A percentile compares a stretch with the other conserved stretches of the same genome.
Evolutionary conservation across 2,797 vertebrate species (phyloP).

Genomic region (Acipenser oxyrinchus): DNA sequence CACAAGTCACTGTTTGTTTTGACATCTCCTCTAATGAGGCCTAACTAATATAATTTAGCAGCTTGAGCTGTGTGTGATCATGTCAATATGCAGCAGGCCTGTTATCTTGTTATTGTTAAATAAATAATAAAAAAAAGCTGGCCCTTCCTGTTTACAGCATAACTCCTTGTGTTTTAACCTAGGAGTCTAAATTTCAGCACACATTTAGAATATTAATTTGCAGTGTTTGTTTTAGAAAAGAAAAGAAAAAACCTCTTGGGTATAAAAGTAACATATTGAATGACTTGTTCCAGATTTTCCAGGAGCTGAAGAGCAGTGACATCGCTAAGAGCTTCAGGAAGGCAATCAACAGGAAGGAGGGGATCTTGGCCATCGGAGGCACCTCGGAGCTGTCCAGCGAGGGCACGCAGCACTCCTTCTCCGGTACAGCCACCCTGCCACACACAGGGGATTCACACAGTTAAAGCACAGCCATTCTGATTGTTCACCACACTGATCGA

Average conservation of each 20-base stretch:
- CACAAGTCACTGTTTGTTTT: conserved; percentile 12
- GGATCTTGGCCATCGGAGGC: conserved; percentile 90
- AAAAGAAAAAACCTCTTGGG: background rate
- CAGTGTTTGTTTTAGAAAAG: conserved; percentile 26
- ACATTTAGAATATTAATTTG: background rate
- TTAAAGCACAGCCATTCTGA: too few species aligned
- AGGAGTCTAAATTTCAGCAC: too few species aligned
- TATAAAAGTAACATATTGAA: too few species aligned
- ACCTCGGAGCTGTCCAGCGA: conserved; percentile 87
- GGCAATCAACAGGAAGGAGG: conserved; percentile 90
- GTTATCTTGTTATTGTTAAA: too few species aligned
- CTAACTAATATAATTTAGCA: background rate
- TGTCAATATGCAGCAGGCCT: background rate
- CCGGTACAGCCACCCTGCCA: conserved; percentile 55
- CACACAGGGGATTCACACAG: too few species aligned
- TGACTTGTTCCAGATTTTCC: conserved; percentile 66
- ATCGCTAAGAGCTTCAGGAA: conserved; percentile 88
- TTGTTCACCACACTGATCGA: too few species aligned
- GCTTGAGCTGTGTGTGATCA: background rate
- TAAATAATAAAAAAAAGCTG: too few species aligned
- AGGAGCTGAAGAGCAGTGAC: conserved; percentile 82
- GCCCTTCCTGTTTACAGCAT: too few species aligned
- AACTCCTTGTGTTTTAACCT: too few species aligned
- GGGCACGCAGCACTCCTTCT: conserved; percentile 92
- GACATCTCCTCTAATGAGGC: background rate